Evolutionary conservation across 37 sponge, comb jelly and placozoan species (phyloP).

Genomic region (Chondrosia reniformis): DNA sequence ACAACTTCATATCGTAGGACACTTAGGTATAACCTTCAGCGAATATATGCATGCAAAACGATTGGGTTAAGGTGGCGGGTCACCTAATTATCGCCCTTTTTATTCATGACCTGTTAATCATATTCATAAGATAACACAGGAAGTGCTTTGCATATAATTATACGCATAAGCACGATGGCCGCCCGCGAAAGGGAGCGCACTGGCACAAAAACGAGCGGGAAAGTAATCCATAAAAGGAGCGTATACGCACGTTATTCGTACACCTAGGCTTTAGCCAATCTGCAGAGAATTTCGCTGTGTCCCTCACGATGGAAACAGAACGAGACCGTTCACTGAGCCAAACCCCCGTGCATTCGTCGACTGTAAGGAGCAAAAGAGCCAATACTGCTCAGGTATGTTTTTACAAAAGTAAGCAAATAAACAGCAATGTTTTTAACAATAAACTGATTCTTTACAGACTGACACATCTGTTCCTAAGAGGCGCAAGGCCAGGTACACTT

Average conservation of each 20-base stretch:
- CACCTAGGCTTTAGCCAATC: neutral
- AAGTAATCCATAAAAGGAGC: neutral
- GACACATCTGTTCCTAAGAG: neutral
- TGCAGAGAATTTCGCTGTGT: neutral
- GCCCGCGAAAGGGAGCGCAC: neutral
- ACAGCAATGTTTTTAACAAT: neutral
- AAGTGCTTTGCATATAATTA: neutral
- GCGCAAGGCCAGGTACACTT: slow-evolving; percentile 3
- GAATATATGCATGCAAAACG: no score
- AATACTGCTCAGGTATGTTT: slow-evolving; percentile 6
- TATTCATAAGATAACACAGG: slow-evolving; percentile 6
- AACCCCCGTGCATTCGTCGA: neutral
- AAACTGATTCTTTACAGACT: slow-evolving; percentile 3
- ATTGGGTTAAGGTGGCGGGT: no score
- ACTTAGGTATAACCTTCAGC: no score
- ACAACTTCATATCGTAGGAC: no score
- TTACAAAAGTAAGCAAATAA: slow-evolving; percentile 1
- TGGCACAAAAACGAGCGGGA: neutral
- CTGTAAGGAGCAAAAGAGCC: slow-evolving; percentile 8
- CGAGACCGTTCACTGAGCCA: neutral
- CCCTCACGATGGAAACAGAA: neutral
- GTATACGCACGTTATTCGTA: neutral
- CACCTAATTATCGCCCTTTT: neutral
- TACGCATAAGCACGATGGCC: neutral
- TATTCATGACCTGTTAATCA: slow-evolving; percentile 2